Percentiles rank a stretch among this genome's conserved stretches.
These are phyloP conservation scores for Rhogogaster chlorosoma DNA, from an alignment of 2,888 invertebrate genomes.

Conservation along the genomic window DNA sequence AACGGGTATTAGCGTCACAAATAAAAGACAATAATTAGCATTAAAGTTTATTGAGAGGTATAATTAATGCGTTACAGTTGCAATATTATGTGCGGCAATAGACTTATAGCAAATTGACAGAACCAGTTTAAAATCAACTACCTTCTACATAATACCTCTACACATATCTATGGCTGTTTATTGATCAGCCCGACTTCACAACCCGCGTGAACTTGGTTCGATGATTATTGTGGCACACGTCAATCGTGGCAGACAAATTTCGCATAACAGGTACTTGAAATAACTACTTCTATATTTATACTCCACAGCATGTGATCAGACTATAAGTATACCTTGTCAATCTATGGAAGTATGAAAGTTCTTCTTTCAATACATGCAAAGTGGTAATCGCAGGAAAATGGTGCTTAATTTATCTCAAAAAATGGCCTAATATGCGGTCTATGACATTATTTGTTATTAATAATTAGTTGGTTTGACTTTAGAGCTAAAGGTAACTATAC, in stretches of 20 bases:
- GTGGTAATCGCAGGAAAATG: neutral
- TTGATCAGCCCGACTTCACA: neutral
- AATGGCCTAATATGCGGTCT: neutral
- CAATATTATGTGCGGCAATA: neutral
- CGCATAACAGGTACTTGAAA: neutral
- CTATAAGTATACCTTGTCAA: neutral
- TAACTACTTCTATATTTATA: neutral
- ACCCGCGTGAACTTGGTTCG: neutral
- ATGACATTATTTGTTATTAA: neutral
- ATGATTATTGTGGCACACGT: neutral
- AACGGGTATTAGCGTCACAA: neutral
- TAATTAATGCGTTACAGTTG: slow-evolving; percentile 4
- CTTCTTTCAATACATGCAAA: neutral
- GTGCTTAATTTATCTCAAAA: neutral
- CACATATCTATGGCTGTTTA: neutral
- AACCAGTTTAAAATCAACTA: slow-evolving; percentile 8
- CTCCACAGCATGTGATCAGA: neutral
- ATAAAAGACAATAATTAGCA: neutral
- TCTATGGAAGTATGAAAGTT: neutral
- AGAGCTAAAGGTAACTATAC: neutral
- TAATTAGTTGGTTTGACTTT: neutral
- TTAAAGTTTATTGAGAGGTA: neutral
- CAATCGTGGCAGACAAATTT: neutral
- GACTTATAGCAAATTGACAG: neutral
- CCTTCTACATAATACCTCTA: neutral